Evolutionary conservation across 2,797 vertebrate genomes (phyloP).

Genomic region (Sebastes aleutianus): DNA sequence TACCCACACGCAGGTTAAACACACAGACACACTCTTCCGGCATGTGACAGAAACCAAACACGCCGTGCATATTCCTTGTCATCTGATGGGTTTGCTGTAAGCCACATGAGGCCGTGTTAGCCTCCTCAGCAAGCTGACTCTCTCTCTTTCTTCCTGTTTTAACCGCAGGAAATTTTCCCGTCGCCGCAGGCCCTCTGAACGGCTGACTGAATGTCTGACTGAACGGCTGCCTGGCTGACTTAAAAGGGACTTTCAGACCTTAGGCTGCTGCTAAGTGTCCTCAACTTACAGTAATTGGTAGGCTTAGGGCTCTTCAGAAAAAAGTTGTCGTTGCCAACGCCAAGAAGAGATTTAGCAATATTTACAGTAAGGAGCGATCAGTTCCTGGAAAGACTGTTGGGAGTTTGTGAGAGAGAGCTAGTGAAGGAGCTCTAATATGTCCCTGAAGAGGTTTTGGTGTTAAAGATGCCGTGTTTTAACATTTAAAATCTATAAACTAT

Average conservation of each 20-base stretch:
- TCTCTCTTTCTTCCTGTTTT: conserved; percentile 61
- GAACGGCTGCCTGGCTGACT: conserved; percentile 52
- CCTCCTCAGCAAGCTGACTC: conserved; percentile 38
- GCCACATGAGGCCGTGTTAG: conserved; percentile 47
- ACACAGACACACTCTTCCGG: neutral
- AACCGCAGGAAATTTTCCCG: conserved; percentile 64
- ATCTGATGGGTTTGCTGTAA: conserved; percentile 34
- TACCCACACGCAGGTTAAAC: neutral
- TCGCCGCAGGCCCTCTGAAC: conserved; percentile 41
- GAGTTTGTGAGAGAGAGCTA: neutral
- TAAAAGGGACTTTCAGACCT: conserved; percentile 65
- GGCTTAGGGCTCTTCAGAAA: conserved; percentile 40
- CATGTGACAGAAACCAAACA: conserved; percentile 22
- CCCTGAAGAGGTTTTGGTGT: neutral
- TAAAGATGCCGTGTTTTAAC: neutral
- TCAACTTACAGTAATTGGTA: conserved; percentile 62
- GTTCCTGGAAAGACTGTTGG: conserved; percentile 2
- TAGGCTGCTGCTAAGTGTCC: conserved; percentile 51
- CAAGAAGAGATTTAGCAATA: conserved; percentile 43
- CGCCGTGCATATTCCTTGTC: conserved; percentile 14
- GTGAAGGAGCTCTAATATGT: neutral
- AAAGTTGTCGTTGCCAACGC: conserved; percentile 24
- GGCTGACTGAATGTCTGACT: conserved; percentile 61
- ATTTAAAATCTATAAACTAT: neutral
- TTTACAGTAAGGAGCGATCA: conserved; percentile 39